Evolutionary conservation across 2,797 vertebrate species (phyloP).

Genomic region (Percopsis omiscomaycus): DNA sequence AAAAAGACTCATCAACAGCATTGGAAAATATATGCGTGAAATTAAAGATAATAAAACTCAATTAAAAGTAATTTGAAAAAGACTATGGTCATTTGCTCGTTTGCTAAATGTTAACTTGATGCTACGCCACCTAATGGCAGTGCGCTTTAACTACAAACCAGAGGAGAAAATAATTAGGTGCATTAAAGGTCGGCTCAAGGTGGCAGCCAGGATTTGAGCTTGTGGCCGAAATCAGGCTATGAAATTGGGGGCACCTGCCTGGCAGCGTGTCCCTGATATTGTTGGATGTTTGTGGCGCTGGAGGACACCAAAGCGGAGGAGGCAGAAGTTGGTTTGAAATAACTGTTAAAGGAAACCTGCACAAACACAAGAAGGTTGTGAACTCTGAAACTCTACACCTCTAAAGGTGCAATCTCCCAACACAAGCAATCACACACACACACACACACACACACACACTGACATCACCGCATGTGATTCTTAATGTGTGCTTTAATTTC

Average conservation of each 20-base stretch:
- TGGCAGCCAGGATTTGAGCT: constrained; percentile 18
- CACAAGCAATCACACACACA: not conserved
- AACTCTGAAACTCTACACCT: constrained; percentile 21
- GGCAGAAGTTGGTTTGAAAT: constrained; percentile 12
- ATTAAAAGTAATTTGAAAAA: constrained; percentile 13
- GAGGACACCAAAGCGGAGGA: constrained; percentile 5
- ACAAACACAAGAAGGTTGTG: constrained; percentile 7
- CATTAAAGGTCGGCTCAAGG: constrained; percentile 35
- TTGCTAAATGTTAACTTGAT: constrained; percentile 26
- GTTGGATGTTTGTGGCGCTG: not conserved
- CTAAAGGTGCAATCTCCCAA: not conserved
- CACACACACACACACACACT: constrained; percentile 20
- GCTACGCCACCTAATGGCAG: constrained; percentile 16
- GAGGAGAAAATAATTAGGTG: constrained; percentile 9
- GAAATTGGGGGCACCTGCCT: constrained; percentile 23
- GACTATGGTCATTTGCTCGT: constrained; percentile 15
- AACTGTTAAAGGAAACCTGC: constrained; percentile 3
- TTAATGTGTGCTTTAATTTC: constrained; percentile 50
- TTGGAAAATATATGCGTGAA: too few species aligned
- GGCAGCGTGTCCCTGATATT: not conserved
- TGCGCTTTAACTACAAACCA: constrained; percentile 1
- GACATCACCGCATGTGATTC: constrained; percentile 26
- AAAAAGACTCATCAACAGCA: not conserved
- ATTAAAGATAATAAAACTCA: too few species aligned
- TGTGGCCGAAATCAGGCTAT: constrained; percentile 5